Conservation (phyloP, 2,888 invertebrate species). For the Mongoloraphidia duomilia region DNA sequence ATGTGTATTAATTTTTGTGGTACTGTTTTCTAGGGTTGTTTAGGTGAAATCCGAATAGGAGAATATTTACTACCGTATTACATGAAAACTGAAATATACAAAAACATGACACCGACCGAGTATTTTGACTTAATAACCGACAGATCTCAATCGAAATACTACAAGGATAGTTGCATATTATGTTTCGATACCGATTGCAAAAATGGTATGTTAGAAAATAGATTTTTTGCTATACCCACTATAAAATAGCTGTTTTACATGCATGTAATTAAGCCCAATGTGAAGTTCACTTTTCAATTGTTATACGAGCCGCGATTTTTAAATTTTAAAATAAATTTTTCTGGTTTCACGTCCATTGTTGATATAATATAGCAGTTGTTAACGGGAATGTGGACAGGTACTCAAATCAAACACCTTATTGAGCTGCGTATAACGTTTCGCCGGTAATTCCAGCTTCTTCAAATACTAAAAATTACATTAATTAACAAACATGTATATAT, state of each 20-base stretch:
- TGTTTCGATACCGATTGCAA: constrained; percentile 68
- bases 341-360: too few relatives aligned
- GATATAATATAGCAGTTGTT: too few relatives aligned
- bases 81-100: constrained; percentile 57
- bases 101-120: constrained; percentile 31
- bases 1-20: background rate
- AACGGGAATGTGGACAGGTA: too few relatives aligned
- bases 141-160: constrained; percentile 24
- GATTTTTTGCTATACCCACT: constrained; percentile 1
- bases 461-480: too few relatives aligned
- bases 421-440: too few relatives aligned
- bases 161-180: constrained; percentile 57
- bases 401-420: too few relatives aligned
- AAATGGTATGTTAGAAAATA: constrained; percentile 31
- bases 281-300: constrained; percentile 14
- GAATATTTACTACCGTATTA: constrained; percentile 74
- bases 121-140: constrained; percentile 10
- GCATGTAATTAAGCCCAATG: background rate
- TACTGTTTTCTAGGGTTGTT: constrained; percentile 56
- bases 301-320: too few relatives aligned
- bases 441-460: too few relatives aligned
- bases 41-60: constrained; percentile 77
- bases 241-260: too few relatives aligned
- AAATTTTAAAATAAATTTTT: too few relatives aligned
- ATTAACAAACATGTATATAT: too few relatives aligned